Evolutionary conservation across 2,113 vertebrate species (phyloP).

Genomic region (Sclerurus mexicanus): DNA sequence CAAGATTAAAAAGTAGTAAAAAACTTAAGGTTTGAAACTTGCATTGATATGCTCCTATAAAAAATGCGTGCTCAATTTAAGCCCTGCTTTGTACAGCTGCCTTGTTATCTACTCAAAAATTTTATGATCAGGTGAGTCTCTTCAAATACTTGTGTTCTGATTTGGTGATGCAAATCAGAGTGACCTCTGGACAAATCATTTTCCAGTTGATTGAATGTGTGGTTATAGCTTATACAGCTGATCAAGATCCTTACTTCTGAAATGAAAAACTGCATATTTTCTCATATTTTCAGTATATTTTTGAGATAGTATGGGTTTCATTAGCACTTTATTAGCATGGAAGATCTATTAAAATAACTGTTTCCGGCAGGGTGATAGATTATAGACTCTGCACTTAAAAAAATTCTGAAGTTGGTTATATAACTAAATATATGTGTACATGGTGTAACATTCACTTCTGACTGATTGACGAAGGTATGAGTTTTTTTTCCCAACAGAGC

Average conservation of each 20-base stretch:
- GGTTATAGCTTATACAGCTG: not conserved
- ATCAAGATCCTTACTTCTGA: not conserved
- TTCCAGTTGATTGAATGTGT: not conserved
- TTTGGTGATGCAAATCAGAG: not conserved
- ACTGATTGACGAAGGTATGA: not conserved
- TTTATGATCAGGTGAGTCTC: not conserved
- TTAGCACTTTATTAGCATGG: not conserved
- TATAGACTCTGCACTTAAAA: not conserved
- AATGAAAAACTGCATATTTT: not conserved
- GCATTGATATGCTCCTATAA: not conserved
- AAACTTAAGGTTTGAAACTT: not conserved
- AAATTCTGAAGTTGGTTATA: not conserved
- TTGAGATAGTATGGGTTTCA: not conserved
- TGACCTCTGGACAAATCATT: not conserved
- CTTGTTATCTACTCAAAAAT: not conserved
- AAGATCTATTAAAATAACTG: not conserved
- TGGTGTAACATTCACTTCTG: not conserved
- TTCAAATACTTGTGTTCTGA: not conserved
- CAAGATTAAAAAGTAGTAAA: not conserved
- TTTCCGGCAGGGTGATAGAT: not conserved
- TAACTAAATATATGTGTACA: fast-evolving
- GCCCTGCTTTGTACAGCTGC: not conserved
- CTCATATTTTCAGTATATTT: not conserved
- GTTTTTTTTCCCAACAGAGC: not conserved
- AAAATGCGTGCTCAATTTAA: not conserved